Evolutionary conservation across 2,113 vertebrate species (phyloP).

Genomic region (Lycaon pictus): DNA sequence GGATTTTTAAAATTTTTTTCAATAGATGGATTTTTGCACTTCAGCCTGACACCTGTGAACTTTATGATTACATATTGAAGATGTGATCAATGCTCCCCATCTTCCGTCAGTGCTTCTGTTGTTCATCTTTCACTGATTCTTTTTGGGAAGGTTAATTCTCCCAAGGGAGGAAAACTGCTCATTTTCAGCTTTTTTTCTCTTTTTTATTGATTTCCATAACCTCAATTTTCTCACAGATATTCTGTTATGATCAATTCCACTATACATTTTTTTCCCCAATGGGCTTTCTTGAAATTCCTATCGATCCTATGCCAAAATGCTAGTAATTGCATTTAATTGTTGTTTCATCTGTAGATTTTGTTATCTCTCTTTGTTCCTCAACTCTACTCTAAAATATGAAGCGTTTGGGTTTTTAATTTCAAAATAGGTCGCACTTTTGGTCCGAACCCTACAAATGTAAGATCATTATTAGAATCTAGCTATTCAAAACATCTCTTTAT

Average conservation of each 20-base stretch:
- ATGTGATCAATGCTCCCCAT: not conserved
- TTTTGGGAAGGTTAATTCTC: not conserved
- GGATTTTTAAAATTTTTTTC: not conserved
- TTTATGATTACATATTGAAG: not conserved
- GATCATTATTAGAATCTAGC: not conserved
- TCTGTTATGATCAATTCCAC: not conserved
- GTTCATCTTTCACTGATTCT: not conserved
- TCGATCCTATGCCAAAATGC: not conserved
- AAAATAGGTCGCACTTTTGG: not conserved
- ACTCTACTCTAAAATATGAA: not conserved
- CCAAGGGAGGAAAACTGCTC: not conserved
- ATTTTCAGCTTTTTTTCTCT: not conserved
- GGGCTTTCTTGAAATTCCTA: not conserved
- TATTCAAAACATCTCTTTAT: constrained; percentile 7
- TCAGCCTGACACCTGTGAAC: not conserved
- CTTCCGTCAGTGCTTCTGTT: not conserved
- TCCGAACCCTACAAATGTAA: not conserved
- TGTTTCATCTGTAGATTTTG: not conserved
- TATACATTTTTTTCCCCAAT: not conserved
- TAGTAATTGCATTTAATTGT: not conserved
- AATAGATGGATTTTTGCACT: not conserved
- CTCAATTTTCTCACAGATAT: not conserved
- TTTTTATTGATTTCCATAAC: not conserved
- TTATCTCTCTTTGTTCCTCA: not conserved
- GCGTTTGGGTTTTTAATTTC: not conserved